Evolutionary conservation across 2,888 invertebrate genomes (phyloP), one percentile per base, ranked within the genome.

Genomic region (Melieria crassipennis): DNA sequence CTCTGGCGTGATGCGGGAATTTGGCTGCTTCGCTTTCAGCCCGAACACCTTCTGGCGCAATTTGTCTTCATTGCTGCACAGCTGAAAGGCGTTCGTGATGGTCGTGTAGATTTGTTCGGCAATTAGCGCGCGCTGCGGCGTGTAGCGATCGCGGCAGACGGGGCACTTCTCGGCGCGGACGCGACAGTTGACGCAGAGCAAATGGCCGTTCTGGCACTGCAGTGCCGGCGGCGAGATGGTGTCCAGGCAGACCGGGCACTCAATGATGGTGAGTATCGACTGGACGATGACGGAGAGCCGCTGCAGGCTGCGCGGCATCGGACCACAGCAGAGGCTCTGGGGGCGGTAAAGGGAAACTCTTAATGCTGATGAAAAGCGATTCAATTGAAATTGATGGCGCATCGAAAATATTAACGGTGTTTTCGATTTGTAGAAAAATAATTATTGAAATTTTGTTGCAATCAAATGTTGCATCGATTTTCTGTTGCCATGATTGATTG

Each of bases 131-230:
- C 89, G 85, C 69, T 88, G 88, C 71, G 88, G 86, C 47, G 84
- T 85, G 71, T 89, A 88, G 75, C 88, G 87, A 58, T 90, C 88
- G 56, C 91, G 87, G 78, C 92, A 92, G 4, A 91, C 88, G 1
- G 92, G 91, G 81, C 91, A 92, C 70, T 88, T 87, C 74, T 89
- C 88, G 30, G 90, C 88, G 80, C 89, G 90, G 13, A 89, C 86
- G 77, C 90, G 89, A 79, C 91, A 92, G 72, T 87, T 87, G 50
- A 88, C 87, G 81, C 91, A 91, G 61, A 91, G 88, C 74, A 91
- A 86, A 81, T 92, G 92, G 0, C 92, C 91, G 78, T 91, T 90
- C 69, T 90, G 89, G 79, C 92, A 92, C 79, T 91, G 91, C 76
- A 90, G 88, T 1, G 89, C 89, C 5, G 91, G 91, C 10, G 91